Evolutionary conservation across 1,140 invertebrate genomes (phyloP).

Genomic region (Metopolophium dirhodum): DNA sequence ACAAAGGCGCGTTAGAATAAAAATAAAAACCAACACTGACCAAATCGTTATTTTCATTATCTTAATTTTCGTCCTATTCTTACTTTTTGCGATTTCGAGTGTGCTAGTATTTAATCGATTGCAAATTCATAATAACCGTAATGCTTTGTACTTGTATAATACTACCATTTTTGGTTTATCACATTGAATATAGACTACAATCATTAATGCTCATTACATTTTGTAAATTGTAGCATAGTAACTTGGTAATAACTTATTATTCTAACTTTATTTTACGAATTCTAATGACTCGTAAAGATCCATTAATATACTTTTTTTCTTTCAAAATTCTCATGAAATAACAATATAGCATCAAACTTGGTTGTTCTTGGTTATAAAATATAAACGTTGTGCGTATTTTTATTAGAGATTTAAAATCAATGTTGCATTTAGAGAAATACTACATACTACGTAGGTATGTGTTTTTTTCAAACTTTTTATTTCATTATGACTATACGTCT

Average conservation of each 20-base stretch:
- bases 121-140: neutral
- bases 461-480: constrained; percentile 23
- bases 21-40: neutral
- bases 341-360: neutral
- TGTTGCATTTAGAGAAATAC: neutral
- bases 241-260: neutral
- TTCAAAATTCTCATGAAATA: neutral
- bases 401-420: neutral
- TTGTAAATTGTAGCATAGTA: neutral
- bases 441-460: neutral
- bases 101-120: neutral
- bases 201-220: neutral
- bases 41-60: neutral
- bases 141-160: neutral
- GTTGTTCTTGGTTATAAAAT: neutral
- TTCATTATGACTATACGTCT: neutral
- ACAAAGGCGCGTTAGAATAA: neutral
- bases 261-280: neutral
- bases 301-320: neutral
- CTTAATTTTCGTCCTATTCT: neutral
- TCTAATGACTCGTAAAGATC: neutral
- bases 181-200: neutral
- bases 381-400: neutral
- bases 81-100: neutral
- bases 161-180: neutral